Base-by-base conservation (phyloP, 2,888 invertebrate genomes). In the Tethea ocularis region DNA sequence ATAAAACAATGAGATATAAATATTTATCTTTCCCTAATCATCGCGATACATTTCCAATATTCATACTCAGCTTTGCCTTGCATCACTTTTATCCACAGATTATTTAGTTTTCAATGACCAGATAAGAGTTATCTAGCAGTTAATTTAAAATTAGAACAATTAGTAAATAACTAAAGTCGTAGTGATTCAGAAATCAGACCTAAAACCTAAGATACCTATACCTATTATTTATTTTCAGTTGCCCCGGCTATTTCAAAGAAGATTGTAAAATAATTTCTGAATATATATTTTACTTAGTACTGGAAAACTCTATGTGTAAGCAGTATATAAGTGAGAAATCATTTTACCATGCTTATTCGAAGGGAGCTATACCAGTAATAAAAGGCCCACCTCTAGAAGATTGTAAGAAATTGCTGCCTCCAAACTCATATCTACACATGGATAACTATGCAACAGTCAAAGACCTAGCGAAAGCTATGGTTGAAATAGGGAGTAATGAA, bases 291-390 rank as follows among this genome's bases (percentile, higher is more conserved):
- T 96, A 96, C 72, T 80, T 96, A 51, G 94, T 95, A 0, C 94
- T 96, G 65, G 96, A 96, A 81, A 96, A 96, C 75, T 94, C 95
- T 0, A 94, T 94, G 68, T 96, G 96, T 74, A 88, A 89, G 7
- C 95, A 96, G 75, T 96, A 96, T 71, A 82, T 96, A 53, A 96
- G 96, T 0, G 96, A 96, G 75, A 96, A 96, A 78, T 77, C 94
- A 0, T 96, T 95, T 84, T 94, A 95, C 91, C 93, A 96, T 68
- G 95, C 94, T 0, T 95, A 94, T 69, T 73, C 84, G 1, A 95
- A 95, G 78, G 93, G 93, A 17, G 89, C 95, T 0, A 93, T 96
- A 33, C 96, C 96, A 0, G 83, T 96, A 3, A 94, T 96, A 51
- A 94, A 95, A 93, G 96, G 96, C 0, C 90, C 95, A 2, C 77